Percentiles rank a stretch among this genome's conserved stretches.
Conservation (phyloP, 1,140 invertebrate genomes). For the Drosophila melanogaster region Release_6_plus_ISO1_MT NT_033777.3:16242001-16242500, state of each 20-base stretch:
- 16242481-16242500: conserved; percentile 22
- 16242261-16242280: conserved; percentile 33
- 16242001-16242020: neutral
- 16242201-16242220: too few species aligned
- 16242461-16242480: conserved; percentile 52
- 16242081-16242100: neutral
- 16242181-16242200: neutral
- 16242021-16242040: neutral
- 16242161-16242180: neutral
- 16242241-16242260: neutral
- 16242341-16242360: conserved; percentile 59
- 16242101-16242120: neutral
- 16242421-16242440: conserved; percentile 57
- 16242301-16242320: conserved; percentile 41
- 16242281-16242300: conserved; percentile 45
- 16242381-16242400: conserved; percentile 56
- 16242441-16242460: conserved; percentile 52
- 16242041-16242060: too few species aligned
- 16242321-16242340: conserved; percentile 53
- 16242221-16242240: neutral
- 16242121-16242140: neutral
- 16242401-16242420: conserved; percentile 65
- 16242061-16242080: too few species aligned
- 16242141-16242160: neutral
- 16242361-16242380: conserved; percentile 38